Evolutionary conservation across 2,797 vertebrate species (phyloP).

Genomic region (Euphonia xanthogaster): DNA sequence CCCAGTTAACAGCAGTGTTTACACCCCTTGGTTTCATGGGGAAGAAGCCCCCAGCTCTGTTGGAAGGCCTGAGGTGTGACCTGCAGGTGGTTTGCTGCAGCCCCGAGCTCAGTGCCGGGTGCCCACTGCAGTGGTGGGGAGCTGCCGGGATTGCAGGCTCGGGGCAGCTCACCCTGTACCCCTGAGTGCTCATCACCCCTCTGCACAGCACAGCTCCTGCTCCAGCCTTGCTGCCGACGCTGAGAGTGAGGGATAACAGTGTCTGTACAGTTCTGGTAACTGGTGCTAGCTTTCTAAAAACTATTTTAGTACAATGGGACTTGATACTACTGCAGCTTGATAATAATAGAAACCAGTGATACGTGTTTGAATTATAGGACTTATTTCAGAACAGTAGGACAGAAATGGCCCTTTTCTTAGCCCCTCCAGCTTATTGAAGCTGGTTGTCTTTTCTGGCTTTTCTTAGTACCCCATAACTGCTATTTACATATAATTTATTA

Average conservation of each 20-base stretch:
- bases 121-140: accelerated
- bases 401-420: constrained; percentile 14
- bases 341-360: not conserved
- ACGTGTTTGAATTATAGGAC: not conserved
- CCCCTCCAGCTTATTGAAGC: constrained; percentile 1
- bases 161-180: not conserved
- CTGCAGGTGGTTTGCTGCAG: not conserved
- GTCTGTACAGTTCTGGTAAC: not conserved
- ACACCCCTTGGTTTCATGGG: not conserved
- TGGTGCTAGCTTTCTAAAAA: not conserved
- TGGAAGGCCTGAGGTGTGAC: not conserved
- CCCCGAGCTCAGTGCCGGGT: accelerated
- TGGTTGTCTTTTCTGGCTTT: constrained; percentile 34
- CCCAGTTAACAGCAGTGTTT: not conserved
- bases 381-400: constrained; percentile 37
- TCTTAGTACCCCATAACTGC: constrained; percentile 34
- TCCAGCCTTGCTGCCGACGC: accelerated
- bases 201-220: not conserved
- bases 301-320: not conserved
- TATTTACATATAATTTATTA: constrained; percentile 71
- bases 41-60: not conserved
- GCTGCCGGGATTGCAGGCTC: accelerated
- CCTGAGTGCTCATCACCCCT: not conserved
- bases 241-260: not conserved
- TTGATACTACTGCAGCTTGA: not conserved